phyloP scores from a whole-genome alignment of 2,113 vertebrate genomes.

The Gobiocypris rarus region DNA sequence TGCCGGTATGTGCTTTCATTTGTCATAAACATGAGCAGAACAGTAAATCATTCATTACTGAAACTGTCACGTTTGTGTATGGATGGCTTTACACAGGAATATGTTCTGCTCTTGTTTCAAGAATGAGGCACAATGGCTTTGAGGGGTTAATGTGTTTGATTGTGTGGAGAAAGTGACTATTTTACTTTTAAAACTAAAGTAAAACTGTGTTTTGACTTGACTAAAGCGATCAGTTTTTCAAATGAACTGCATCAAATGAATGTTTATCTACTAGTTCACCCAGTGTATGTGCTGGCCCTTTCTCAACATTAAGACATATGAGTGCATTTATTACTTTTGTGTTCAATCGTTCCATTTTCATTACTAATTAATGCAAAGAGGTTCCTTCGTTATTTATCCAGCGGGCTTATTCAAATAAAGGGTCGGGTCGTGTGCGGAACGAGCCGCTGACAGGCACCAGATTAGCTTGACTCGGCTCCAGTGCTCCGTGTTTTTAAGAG shows the following conservation, averaged over 20 bases:
- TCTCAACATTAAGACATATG: constrained; percentile 41
- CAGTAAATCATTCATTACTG: rapidly evolving
- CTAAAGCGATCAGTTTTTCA: constrained; percentile 1
- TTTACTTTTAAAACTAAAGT: not conserved
- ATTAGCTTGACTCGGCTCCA: constrained; percentile 53
- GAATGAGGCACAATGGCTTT: not conserved
- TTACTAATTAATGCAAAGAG: constrained; percentile 59
- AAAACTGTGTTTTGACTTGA: not conserved
- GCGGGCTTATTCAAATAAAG: constrained; percentile 58
- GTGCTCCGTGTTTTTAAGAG: constrained; percentile 52
- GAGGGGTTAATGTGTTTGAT: not conserved
- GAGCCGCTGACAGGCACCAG: constrained; percentile 61
- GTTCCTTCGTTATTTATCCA: constrained; percentile 63
- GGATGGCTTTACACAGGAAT: not conserved
- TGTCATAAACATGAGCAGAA: not conserved
- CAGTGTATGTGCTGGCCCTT: constrained; percentile 6
- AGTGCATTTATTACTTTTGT: constrained; percentile 50
- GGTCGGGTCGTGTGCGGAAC: constrained; percentile 63
- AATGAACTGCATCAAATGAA: constrained; percentile 20
- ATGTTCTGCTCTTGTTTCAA: not conserved
- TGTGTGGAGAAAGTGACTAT: no score
- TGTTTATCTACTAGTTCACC: constrained; percentile 23
- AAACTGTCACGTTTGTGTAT: not conserved
- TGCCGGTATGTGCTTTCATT: not conserved
- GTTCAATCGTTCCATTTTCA: constrained; percentile 48